These are phyloP conservation scores for Aplodontia rufa DNA, from an alignment of 2,113 vertebrate species.

Conservation along the genomic window DNA sequence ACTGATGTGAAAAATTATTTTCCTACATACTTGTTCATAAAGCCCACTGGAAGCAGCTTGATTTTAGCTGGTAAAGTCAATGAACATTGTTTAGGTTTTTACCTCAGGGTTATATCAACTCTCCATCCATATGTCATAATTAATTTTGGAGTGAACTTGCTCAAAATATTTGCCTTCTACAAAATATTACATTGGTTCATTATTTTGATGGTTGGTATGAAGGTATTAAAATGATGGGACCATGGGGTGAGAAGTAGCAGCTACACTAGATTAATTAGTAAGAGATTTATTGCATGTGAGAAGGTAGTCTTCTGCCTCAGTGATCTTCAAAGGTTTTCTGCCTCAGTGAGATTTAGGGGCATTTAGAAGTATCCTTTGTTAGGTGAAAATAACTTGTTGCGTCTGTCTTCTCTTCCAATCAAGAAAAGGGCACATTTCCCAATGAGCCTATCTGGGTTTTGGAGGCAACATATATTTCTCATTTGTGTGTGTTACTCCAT, in stretches of 20 bases:
- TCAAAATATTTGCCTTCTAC: not conserved
- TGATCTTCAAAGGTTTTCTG: not conserved
- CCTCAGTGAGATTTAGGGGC: not conserved
- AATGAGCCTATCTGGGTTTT: not conserved
- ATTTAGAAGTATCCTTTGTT: not conserved
- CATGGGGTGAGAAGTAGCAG: not conserved
- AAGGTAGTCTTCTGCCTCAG: not conserved
- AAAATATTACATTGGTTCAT: not conserved
- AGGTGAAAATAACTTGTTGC: not conserved
- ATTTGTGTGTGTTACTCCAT: not conserved
- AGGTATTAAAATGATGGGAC: too few species aligned
- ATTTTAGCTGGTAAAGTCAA: not conserved
- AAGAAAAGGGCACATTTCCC: not conserved
- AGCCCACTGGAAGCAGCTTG: not conserved
- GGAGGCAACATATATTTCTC: not conserved
- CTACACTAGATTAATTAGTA: not conserved
- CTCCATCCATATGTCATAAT: accelerated
- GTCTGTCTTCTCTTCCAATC: not conserved
- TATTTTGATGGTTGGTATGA: too few species aligned
- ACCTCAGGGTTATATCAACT: not conserved
- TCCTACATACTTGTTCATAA: not conserved
- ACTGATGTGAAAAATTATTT: not conserved
- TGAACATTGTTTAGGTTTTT: too few species aligned
- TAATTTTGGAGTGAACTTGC: not conserved
- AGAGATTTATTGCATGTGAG: too few species aligned